Evolutionary conservation across 2,113 vertebrate species (phyloP).

Genomic region (Lagopus muta): DNA sequence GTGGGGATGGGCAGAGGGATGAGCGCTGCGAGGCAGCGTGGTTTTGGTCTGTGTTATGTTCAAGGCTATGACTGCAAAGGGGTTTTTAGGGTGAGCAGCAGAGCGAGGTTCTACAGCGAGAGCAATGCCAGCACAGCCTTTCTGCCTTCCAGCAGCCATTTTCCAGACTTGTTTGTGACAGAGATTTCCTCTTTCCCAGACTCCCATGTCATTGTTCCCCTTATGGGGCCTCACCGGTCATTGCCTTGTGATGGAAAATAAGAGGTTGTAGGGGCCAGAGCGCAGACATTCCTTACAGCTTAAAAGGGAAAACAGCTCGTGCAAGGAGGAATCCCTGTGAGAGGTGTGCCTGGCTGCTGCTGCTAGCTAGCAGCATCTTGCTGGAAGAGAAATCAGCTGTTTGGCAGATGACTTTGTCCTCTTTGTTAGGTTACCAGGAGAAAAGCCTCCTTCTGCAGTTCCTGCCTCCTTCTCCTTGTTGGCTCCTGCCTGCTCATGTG

Average conservation of each 20-base stretch:
- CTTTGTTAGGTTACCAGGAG: neutral
- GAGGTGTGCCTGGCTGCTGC: neutral
- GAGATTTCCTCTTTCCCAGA: conserved; percentile 50
- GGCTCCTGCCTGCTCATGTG: neutral
- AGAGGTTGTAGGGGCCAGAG: conserved; percentile 25
- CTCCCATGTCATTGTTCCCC: conserved; percentile 64
- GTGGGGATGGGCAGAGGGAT: neutral
- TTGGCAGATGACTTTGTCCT: neutral
- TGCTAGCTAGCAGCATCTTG: neutral
- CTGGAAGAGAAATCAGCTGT: conserved; percentile 13
- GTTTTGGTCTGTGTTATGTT: neutral
- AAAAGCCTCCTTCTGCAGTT: neutral
- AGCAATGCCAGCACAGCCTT: neutral
- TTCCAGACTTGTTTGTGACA: conserved; percentile 39
- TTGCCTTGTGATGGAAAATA: conserved; percentile 64
- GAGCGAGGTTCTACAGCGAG: neutral
- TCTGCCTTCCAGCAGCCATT: conserved; percentile 35
- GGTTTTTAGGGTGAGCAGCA: neutral
- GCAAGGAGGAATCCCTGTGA: fast-evolving
- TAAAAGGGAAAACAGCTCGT: conserved; percentile 15
- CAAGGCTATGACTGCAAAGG: neutral
- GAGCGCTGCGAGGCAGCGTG: neutral
- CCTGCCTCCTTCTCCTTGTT: neutral
- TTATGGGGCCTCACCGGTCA: conserved; percentile 49
- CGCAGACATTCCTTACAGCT: conserved; percentile 51